Evolutionary conservation across 2,888 invertebrate species (phyloP).

Genomic region (Clusia tigrina): DNA sequence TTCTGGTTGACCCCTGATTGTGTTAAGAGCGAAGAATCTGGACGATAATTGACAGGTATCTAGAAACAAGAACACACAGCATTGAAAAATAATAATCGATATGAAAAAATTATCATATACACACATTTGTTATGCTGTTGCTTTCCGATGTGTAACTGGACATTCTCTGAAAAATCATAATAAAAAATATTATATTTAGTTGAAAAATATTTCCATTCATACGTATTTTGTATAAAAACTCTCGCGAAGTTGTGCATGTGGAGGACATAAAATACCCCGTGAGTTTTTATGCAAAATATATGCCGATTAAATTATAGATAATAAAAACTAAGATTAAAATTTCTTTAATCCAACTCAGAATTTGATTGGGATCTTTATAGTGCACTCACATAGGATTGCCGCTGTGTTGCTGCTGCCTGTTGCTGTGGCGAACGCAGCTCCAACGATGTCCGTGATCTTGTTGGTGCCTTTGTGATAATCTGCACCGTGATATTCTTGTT

Average conservation of each 20-base stretch:
- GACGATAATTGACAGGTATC: slow-evolving; percentile 54
- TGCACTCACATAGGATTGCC: slow-evolving; percentile 45
- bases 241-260: no score
- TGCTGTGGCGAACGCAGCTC: slow-evolving; percentile 57
- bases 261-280: no score
- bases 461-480: slow-evolving; percentile 61
- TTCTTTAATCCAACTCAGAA: no score
- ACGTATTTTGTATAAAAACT: no score
- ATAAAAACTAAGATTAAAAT: no score
- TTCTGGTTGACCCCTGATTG: slow-evolving; percentile 42
- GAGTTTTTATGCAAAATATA: no score
- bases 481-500: slow-evolving; percentile 62
- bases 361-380: no score
- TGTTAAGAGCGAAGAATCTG: slow-evolving; percentile 47
- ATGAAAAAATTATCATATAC: slow-evolving; percentile 28
- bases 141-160: slow-evolving; percentile 47
- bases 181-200: slow-evolving; percentile 4
- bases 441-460: slow-evolving; percentile 62
- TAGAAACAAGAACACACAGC: slow-evolving; percentile 24
- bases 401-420: slow-evolving; percentile 38
- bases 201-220: no score
- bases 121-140: slow-evolving; percentile 44
- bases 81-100: slow-evolving; percentile 1
- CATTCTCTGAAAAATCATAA: slow-evolving; percentile 47
- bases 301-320: no score